phyloP scores from a whole-genome alignment of 2,113 vertebrate genomes.

The Embiotoca jacksoni region DNA sequence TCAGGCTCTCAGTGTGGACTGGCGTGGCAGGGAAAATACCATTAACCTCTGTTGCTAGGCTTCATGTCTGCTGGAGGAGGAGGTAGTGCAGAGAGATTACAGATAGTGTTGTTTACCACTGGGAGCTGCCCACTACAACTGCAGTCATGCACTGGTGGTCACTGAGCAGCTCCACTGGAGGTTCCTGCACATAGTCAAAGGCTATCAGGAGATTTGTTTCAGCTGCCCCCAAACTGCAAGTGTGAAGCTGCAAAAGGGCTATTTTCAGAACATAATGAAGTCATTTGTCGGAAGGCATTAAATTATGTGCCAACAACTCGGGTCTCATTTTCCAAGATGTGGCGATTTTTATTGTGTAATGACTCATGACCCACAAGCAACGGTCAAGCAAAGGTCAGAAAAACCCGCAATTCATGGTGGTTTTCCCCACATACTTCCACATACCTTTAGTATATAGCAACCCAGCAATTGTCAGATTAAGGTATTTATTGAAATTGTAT shows the following conservation, averaged over 20 bases:
- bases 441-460: no score
- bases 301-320: no score
- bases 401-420: no score
- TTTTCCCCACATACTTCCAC: no score
- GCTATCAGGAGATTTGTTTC: not conserved
- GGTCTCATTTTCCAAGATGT: no score
- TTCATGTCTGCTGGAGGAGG: conserved; percentile 35
- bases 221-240: not conserved
- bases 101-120: conserved; percentile 22
- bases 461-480: no score
- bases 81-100: conserved; percentile 5
- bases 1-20: conserved; percentile 47
- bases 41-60: conserved; percentile 67
- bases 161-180: conserved; percentile 3
- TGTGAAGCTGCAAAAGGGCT: not conserved
- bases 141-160: conserved; percentile 24
- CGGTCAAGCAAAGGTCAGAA: no score
- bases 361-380: no score
- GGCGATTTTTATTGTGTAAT: no score
- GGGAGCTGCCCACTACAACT: conserved; percentile 38
- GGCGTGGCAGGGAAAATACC: conserved; percentile 59
- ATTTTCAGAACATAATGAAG: not conserved
- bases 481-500: no score
- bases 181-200: conserved; percentile 6
- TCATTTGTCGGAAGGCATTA: not conserved